Conservation (phyloP, 2,113 vertebrate species). For the Lynx canadensis region DNA sequence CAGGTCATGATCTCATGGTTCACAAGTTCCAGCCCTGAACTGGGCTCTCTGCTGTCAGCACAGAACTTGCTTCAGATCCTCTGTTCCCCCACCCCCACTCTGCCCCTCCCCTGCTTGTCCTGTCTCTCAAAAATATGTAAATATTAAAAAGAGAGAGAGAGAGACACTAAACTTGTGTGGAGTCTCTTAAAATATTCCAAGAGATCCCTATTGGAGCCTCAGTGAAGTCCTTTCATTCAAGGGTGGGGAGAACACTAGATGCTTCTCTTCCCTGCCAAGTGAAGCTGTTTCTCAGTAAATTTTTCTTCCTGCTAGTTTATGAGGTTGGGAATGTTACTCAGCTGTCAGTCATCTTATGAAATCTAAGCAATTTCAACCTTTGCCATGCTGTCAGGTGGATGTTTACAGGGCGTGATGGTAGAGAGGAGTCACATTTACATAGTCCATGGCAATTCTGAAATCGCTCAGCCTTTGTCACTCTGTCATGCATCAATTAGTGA, state of each 20-base stretch:
- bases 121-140: too few species aligned
- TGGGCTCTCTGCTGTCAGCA: too few species aligned
- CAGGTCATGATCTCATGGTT: too few species aligned
- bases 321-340: background rate
- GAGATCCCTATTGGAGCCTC: background rate
- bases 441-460: background rate
- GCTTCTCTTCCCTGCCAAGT: background rate
- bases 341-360: background rate
- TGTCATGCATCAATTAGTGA: background rate
- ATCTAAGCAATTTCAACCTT: background rate
- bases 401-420: background rate
- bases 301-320: background rate
- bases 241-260: background rate
- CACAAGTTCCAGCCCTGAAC: too few species aligned
- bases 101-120: too few species aligned
- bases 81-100: too few species aligned
- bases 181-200: background rate
- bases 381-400: background rate
- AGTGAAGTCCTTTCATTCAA: background rate
- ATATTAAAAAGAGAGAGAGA: too few species aligned
- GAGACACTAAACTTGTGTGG: background rate
- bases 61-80: too few species aligned
- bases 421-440: background rate
- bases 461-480: background rate
- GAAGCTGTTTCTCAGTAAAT: background rate